A percentile compares a stretch with the other conserved stretches of the same genome.
Conservation (phyloP, 2,113 vertebrate genomes). For the Chelonoidis abingdonii region DNA sequence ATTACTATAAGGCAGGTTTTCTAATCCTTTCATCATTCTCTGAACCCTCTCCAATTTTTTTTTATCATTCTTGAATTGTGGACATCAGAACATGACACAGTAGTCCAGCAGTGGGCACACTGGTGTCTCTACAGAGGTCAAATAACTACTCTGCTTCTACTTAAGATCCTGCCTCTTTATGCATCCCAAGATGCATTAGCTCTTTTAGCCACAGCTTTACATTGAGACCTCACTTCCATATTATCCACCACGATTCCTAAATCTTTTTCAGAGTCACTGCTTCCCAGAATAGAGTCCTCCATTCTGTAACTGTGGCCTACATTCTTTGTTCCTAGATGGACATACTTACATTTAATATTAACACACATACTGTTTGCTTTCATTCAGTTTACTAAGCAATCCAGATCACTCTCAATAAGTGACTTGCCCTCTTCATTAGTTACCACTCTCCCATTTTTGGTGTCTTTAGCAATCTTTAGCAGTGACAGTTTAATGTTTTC, state of each 20-base stretch:
- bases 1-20: not conserved
- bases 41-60: not conserved
- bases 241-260: not conserved
- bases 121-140: not conserved
- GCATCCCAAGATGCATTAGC: not conserved
- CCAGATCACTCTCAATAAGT: too few relatives aligned
- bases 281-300: too few relatives aligned
- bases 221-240: not conserved
- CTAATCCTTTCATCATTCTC: not conserved
- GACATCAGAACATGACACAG: not conserved
- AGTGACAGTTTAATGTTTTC: too few relatives aligned
- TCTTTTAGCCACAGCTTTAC: not conserved
- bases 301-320: too few relatives aligned
- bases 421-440: too few relatives aligned
- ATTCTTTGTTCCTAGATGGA: too few relatives aligned
- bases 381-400: too few relatives aligned
- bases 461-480: too few relatives aligned
- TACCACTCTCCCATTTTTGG: too few relatives aligned
- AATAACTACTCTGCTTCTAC: not conserved
- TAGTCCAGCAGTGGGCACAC: not conserved
- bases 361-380: too few relatives aligned
- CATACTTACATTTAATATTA: too few relatives aligned
- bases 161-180: not conserved
- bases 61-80: not conserved
- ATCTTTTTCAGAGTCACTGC: not conserved